These are phyloP conservation scores for Manis javanica DNA, from an alignment of 2,797 vertebrate species.

Conservation along the genomic window DNA sequence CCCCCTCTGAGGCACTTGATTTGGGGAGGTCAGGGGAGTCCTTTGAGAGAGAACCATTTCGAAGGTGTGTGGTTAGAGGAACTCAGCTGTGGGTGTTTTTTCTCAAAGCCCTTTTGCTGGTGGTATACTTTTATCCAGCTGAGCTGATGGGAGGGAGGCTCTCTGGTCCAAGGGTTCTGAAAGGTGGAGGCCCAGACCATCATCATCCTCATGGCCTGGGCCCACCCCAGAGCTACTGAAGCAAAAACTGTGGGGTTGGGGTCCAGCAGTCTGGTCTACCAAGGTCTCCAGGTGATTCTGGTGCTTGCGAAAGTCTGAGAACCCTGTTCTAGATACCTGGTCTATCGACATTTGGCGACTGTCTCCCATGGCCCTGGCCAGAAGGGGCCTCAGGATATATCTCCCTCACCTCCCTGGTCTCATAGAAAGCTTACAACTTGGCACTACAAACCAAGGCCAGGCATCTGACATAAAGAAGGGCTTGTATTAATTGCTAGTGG, in stretches of 20 bases:
- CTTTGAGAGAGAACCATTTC: neutral
- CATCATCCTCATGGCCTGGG: neutral
- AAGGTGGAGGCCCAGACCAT: neutral
- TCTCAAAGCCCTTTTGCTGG: neutral
- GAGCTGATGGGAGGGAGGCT: neutral
- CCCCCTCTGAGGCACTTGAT: neutral
- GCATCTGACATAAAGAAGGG: conserved; percentile 56
- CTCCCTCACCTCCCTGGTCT: neutral
- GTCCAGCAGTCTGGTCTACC: neutral
- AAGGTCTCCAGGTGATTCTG: neutral
- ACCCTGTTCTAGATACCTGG: neutral
- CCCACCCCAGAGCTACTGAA: neutral
- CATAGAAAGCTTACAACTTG: neutral
- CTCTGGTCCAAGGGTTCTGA: neutral
- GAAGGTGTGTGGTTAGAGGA: neutral
- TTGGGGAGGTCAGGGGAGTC: neutral
- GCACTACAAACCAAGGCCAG: neutral
- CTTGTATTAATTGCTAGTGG: conserved; percentile 51
- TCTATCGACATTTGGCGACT: neutral
- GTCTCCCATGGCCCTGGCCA: neutral
- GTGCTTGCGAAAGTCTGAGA: neutral
- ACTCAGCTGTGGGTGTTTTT: neutral
- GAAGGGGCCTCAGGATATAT: neutral
- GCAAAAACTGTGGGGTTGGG: neutral
- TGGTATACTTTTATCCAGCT: neutral